Conservation (phyloP, 2,113 vertebrate genomes). For the Labeo rohita region DNA sequence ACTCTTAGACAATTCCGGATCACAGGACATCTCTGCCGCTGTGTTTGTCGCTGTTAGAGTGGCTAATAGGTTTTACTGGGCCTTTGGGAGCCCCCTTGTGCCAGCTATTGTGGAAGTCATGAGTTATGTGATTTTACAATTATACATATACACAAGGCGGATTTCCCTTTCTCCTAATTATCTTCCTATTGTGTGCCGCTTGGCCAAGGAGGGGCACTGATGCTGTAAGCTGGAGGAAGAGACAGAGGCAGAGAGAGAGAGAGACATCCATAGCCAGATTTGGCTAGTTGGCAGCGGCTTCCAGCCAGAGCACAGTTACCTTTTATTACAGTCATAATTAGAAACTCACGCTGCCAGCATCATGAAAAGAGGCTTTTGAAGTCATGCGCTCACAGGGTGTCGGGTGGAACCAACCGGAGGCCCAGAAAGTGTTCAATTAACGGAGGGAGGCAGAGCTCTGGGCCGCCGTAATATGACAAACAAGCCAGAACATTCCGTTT, state of each 20-base stretch:
- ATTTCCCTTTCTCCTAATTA: slow-evolving; percentile 54
- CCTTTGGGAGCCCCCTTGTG: slow-evolving; percentile 60
- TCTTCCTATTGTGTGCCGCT: slow-evolving; percentile 35
- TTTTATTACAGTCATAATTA: slow-evolving; percentile 58
- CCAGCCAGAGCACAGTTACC: slow-evolving; percentile 51
- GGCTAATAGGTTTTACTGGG: slow-evolving; percentile 70
- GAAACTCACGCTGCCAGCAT: slow-evolving; percentile 48
- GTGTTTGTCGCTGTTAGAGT: slow-evolving; percentile 52
- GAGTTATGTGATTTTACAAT: slow-evolving; percentile 58
- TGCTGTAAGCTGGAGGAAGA: slow-evolving; percentile 30
- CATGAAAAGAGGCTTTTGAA: slow-evolving; percentile 53
- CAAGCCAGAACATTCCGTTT: slow-evolving; percentile 83
- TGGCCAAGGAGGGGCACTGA: slow-evolving; percentile 15
- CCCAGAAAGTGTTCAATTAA: slow-evolving; percentile 51
- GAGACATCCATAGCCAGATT: slow-evolving; percentile 23
- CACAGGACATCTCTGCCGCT: slow-evolving; percentile 23
- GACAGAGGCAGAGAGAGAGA: slow-evolving; percentile 4
- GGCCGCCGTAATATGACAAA: slow-evolving; percentile 73
- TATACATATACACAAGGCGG: slow-evolving; percentile 50
- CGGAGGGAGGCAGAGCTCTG: slow-evolving; percentile 54
- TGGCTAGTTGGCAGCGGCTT: slow-evolving; percentile 28
- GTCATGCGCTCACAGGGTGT: slow-evolving; percentile 42
- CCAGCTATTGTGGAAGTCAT: slow-evolving; percentile 62
- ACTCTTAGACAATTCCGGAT: slow-evolving; percentile 10
- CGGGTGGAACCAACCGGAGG: slow-evolving; percentile 21